Conservation (phyloP, 2,797 vertebrate genomes). For the Distichodus sexfasciatus region DNA sequence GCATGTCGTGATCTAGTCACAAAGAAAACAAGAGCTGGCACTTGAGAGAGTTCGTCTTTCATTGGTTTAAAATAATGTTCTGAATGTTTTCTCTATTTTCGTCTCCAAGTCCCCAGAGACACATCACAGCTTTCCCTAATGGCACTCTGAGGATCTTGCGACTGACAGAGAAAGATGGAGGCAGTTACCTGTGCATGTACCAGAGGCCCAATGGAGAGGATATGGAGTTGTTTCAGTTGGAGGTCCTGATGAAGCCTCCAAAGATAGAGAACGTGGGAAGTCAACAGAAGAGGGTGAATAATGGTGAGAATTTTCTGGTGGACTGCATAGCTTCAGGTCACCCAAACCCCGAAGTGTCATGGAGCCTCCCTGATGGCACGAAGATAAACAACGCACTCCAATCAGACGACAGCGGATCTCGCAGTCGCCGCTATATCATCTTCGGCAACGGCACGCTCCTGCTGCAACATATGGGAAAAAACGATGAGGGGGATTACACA, state of each 20-base stretch:
- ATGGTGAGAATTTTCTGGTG: slow-evolving; percentile 77
- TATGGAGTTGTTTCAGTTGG: slow-evolving; percentile 75
- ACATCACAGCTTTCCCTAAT: slow-evolving; percentile 73
- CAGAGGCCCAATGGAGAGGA: slow-evolving; percentile 75
- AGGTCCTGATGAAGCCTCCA: slow-evolving; percentile 77
- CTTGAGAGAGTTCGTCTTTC: background rate
- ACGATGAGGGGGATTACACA: slow-evolving; percentile 79
- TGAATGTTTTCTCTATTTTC: slow-evolving; percentile 37
- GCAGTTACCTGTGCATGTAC: slow-evolving; percentile 76
- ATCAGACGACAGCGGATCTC: slow-evolving; percentile 72
- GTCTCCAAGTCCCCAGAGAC: slow-evolving; percentile 71
- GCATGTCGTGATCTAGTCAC: background rate
- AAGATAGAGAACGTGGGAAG: slow-evolving; percentile 72
- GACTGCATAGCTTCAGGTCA: slow-evolving; percentile 79
- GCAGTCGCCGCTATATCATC: slow-evolving; percentile 71
- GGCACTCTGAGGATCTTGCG: slow-evolving; percentile 78
- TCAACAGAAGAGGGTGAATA: slow-evolving; percentile 65
- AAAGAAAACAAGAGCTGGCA: background rate
- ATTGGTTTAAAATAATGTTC: slow-evolving; percentile 16
- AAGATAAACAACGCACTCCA: slow-evolving; percentile 77
- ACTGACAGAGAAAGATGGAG: slow-evolving; percentile 73
- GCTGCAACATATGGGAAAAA: slow-evolving; percentile 74
- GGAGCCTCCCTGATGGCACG: slow-evolving; percentile 81
- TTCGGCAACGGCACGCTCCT: slow-evolving; percentile 79
- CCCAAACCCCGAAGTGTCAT: slow-evolving; percentile 78